Base-by-base conservation (phyloP, 1,140 invertebrate species). In the Cyclina sinensis region DNA sequence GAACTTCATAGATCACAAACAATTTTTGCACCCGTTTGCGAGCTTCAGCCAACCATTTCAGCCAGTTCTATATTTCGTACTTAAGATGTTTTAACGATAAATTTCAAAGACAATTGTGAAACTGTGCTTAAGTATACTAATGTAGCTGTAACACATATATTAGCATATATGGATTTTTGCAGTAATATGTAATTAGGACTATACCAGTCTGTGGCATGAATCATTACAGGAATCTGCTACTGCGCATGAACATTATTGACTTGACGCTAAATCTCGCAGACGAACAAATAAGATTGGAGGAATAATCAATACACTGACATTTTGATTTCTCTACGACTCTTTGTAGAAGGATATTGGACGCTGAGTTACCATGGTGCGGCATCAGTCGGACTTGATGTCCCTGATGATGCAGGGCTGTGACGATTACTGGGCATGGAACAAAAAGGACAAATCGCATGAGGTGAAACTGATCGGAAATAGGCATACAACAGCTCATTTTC, bases 341-440 rank as follows among this genome's bases (percentile, higher is more conserved):
- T 84, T 70, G 48, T 84, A 11, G 43, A 27, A 54, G 24, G 3
- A 32, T 51, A 48, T 37, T 24, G 46, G 70, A n/a, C 46, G 46
- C 21, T 30, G 59, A 35, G 24, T 70, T 11, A 76, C 65, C 65
- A 88, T 88, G 86, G 86, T 88, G 16, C 86, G 83, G 4, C 37
- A 46, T 70, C 82, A 84, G 11, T 48, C 82, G 24, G 85, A 87
- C n/a, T 54, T 79, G 59, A 80, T 70, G 76, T 59, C 85, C 7
- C 70, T 91, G 12, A 85, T 94, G 78, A 73, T 88, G 46, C 89
- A 93, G 83, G 96, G 96, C 68, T 97, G 96, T 91, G 95, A 96
- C 27, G 97, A 97, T 89, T 93, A 96, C 92, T 97, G 97, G 97
- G 96, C 96, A 0, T 97, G 97, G 97, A 97, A 96, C 90, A 94